Percentiles rank a stretch among this genome's conserved stretches.
phyloP scores from a whole-genome alignment of 2,797 vertebrate species.

The Arnoldichthys spilopterus region DNA sequence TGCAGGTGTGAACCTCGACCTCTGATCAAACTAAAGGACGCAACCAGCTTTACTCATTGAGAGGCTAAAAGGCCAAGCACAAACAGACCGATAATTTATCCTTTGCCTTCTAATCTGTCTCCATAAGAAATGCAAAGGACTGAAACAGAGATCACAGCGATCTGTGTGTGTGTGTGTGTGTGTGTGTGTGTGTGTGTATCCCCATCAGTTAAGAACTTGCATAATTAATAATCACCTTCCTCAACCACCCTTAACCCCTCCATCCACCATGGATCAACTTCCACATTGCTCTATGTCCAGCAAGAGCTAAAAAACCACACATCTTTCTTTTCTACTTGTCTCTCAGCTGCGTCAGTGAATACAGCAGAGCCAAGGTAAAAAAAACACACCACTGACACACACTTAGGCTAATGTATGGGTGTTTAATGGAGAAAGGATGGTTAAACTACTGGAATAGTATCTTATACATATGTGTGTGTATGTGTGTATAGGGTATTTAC shows the following conservation, averaged over 20 bases:
- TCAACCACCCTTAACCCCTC: background rate
- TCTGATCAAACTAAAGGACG: background rate
- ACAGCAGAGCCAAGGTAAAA: background rate
- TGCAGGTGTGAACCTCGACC: background rate
- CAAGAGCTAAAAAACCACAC: background rate
- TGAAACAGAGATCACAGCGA: conserved; percentile 1
- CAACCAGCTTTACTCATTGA: background rate
- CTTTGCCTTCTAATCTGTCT: background rate
- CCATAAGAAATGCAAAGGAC: conserved; percentile 2
- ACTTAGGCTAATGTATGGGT: too few species aligned
- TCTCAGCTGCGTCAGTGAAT: background rate
- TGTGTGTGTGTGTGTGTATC: conserved; percentile 17
- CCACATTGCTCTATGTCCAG: background rate
- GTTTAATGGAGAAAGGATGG: background rate
- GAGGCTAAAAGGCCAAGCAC: background rate
- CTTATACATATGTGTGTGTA: too few species aligned
- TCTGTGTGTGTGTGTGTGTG: background rate
- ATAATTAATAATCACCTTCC: conserved; percentile 37
- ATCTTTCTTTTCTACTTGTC: background rate
- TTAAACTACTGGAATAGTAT: background rate
- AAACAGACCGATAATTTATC: background rate
- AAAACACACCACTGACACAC: background rate
- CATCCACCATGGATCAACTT: background rate
- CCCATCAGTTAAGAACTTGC: conserved; percentile 28
- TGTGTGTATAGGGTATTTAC: too few species aligned